These are phyloP conservation scores for Tupaia tana DNA, from an alignment of 2,113 vertebrate genomes.

Conservation along the genomic window DNA sequence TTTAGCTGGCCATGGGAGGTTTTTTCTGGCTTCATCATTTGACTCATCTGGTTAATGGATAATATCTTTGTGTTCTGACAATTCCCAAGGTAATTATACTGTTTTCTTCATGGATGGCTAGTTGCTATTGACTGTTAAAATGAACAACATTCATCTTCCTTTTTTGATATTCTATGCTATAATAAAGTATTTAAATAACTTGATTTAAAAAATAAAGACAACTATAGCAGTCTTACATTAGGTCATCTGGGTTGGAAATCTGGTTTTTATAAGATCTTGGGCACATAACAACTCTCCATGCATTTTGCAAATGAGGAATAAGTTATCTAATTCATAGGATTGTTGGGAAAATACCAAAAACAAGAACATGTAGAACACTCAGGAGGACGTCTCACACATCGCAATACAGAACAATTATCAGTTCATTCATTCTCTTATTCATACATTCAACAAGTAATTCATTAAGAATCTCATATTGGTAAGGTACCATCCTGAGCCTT, in stretches of 20 bases:
- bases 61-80: slow-evolving; percentile 18
- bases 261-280: neutral
- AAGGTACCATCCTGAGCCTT: neutral
- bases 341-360: neutral
- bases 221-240: neutral
- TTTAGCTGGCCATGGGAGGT: neutral
- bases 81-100: slow-evolving; percentile 3
- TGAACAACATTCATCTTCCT: neutral
- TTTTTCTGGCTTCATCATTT: slow-evolving; percentile 42
- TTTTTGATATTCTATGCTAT: neutral
- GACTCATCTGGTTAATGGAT: slow-evolving; percentile 57
- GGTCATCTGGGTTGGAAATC: neutral
- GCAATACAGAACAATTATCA: neutral
- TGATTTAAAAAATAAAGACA: neutral
- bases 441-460: slow-evolving; percentile 2
- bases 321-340: neutral
- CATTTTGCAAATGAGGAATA: neutral
- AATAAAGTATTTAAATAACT: neutral
- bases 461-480: neutral
- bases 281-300: neutral
- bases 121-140: neutral
- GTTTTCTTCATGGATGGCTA: neutral
- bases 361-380: neutral
- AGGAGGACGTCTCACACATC: neutral
- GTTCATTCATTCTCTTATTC: neutral